Base-by-base conservation (phyloP, 2,888 invertebrate species). In the Macrophya annulata region DNA sequence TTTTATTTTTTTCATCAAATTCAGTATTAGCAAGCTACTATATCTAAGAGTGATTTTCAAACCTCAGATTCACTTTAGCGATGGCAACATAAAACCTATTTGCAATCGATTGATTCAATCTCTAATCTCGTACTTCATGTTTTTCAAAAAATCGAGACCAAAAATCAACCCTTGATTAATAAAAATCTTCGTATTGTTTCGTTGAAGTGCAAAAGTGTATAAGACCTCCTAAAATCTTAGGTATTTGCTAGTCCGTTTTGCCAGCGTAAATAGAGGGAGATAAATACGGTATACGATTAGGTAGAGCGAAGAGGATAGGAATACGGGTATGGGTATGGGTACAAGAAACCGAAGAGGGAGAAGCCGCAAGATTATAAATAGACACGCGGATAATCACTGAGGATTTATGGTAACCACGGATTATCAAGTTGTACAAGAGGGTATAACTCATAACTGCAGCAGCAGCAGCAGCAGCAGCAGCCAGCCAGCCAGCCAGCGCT, bases 321-420 rank as follows among this genome's bases (percentile, higher is more conserved):
- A 68, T 68, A 37, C 55, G 65, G 21, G 45, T 45, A 45, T 25
- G 65, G 31, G 37, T n/a, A 9, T 10, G 31, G 79, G 37, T 62
- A 74, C 84, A 40, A 17, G 31, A 37, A 76, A 51, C 77, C 51
- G 77, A 77, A 37, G 31, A 55, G 77, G 55, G 77, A 79, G 79
- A 79, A 88, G 88, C 89, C 89, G 88, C 89, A 88, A 88, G 88
- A 91, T 92, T 93, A 93, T 93, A 93, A 93, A 93, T 93, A 93
- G 93, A 92, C 90, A 90, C 92, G 90, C 90, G 92, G 92, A 93
- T 93, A 93, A 93, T 93, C 93, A 93, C 92, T 92, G 91, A 92
- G 93, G 93, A 93, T 93, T 93, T 93, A 93, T 93, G 93, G 93
- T 93, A 93, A 93, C 93, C 92, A 93, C 91, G 93, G 93, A 93